Base-by-base conservation (phyloP, 53 echinoderm and acorn worm species). In the Temnopleurus reevesii region DNA sequence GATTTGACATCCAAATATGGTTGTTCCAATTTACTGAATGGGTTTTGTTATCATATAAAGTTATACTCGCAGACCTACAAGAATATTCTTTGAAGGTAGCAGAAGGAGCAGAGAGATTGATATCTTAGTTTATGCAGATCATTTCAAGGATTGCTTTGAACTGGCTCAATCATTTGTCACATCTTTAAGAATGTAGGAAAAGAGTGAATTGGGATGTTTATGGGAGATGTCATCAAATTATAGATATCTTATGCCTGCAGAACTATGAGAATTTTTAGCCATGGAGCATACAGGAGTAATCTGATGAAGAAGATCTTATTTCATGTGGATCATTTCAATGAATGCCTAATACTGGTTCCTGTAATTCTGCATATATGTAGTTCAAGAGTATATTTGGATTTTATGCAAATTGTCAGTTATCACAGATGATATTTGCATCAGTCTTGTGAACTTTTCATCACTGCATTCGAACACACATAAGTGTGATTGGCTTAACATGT, bases 401-500 rank as follows among this genome's bases (percentile, higher is more conserved):
- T 12, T 49, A 49, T 49, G 10, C 49, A 49, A 49, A 65, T 0
- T 71, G 38, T 9, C 8, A 71, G 71, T 21, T 23, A 8, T 71
- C 4, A n/a, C 36, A n/a, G 8, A 19, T 71, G 21, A 71, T 71
- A 41, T 9, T 2, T 38, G 1, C 41, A 41, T 71, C 71, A 71
- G 71, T 41, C 71, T 41, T 38, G 8, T 38, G 71, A 21, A 71
- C 71, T 71, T 21, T 38, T 9, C 3, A 2, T 21, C 41, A 38
- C 13, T 49, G 49, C 49, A 49, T 12, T 9, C 8, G 19, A 27
- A n/a, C 23, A 71, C 38, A 71, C 23, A 5, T 17, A 33, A n/a
- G 21, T 71, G 8, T 71, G 71, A 43, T 71, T 71, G 43, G 71
- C 71, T n/a, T 71, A 71, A 71, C 71, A 71, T 71, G 41, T 71